A percentile compares a stretch with the other conserved stretches of the same genome.
phyloP scores from a whole-genome alignment of 2,888 invertebrate species.

The Parnassius orleans region DNA sequence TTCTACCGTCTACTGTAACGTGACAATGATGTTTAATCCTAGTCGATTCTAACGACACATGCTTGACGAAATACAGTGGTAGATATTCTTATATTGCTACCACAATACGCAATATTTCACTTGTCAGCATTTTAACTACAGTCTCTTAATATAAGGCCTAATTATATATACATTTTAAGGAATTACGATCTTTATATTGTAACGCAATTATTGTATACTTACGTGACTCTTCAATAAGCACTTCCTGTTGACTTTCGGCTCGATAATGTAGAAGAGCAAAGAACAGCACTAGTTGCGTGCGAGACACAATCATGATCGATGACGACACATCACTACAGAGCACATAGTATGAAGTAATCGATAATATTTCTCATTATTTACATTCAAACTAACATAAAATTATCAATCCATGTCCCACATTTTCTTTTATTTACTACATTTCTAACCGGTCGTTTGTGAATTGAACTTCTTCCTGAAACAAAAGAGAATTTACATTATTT shows the following conservation, averaged over 20 bases:
- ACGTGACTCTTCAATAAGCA: slow-evolving; percentile 71
- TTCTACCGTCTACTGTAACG: no score
- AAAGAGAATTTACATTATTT: slow-evolving; percentile 1
- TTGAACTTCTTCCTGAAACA: slow-evolving; percentile 13
- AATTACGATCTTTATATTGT: not conserved
- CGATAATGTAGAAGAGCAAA: slow-evolving; percentile 56
- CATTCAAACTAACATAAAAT: not conserved
- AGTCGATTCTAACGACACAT: no score
- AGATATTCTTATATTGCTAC: no score
- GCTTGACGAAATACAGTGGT: no score
- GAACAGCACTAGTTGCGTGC: slow-evolving; percentile 44
- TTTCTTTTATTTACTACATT: slow-evolving; percentile 11
- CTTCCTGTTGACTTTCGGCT: slow-evolving; percentile 63
- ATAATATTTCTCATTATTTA: slow-evolving; percentile 11
- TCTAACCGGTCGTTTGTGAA: not conserved
- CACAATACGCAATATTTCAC: no score
- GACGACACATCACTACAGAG: slow-evolving; percentile 28
- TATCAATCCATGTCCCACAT: not conserved
- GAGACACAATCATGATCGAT: slow-evolving; percentile 48
- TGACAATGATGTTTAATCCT: no score
- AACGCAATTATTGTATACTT: slow-evolving; percentile 34
- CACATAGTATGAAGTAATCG: slow-evolving; percentile 9
- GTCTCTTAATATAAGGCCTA: no score
- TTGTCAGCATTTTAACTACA: no score
- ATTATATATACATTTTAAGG: no score